Conservation (phyloP, 2,113 vertebrate genomes). For the Actenoides lindsayi region DNA sequence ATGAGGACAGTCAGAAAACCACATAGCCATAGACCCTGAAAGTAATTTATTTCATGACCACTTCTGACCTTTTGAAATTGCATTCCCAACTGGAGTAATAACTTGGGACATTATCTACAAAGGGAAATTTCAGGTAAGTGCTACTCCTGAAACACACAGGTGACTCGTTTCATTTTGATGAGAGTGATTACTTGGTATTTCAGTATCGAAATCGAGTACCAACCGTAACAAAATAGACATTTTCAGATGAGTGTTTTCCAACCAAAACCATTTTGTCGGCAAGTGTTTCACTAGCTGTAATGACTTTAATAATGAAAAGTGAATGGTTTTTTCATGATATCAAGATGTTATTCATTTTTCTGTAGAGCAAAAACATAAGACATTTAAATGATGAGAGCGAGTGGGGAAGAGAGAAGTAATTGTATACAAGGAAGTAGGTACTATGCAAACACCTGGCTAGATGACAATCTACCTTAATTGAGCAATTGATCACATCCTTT, state of each 20-base stretch:
- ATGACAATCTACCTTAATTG: slow-evolving; percentile 43
- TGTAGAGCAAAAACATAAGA: not conserved
- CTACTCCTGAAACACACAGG: not conserved
- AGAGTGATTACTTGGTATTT: not conserved
- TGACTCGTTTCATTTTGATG: not conserved
- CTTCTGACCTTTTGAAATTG: not conserved
- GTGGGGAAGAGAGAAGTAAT: not conserved
- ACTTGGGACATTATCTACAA: not conserved
- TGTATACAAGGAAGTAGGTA: not conserved
- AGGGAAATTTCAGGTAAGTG: not conserved
- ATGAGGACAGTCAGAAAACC: not conserved
- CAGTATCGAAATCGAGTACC: not conserved
- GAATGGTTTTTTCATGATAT: not conserved
- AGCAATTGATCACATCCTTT: slow-evolving; percentile 40
- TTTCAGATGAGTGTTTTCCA: not conserved
- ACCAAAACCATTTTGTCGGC: not conserved
- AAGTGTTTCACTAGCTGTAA: not conserved
- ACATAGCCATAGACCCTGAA: not conserved
- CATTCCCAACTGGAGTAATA: not conserved
- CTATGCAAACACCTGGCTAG: slow-evolving; percentile 37
- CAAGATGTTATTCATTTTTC: not conserved
- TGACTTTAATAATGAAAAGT: not conserved
- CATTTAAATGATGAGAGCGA: not conserved
- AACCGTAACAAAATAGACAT: not conserved
- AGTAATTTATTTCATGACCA: not conserved